Evolutionary conservation across 1,140 invertebrate genomes (phyloP), one percentile per base, ranked within the genome.

Genomic region (Eriocheir sinensis): DNA sequence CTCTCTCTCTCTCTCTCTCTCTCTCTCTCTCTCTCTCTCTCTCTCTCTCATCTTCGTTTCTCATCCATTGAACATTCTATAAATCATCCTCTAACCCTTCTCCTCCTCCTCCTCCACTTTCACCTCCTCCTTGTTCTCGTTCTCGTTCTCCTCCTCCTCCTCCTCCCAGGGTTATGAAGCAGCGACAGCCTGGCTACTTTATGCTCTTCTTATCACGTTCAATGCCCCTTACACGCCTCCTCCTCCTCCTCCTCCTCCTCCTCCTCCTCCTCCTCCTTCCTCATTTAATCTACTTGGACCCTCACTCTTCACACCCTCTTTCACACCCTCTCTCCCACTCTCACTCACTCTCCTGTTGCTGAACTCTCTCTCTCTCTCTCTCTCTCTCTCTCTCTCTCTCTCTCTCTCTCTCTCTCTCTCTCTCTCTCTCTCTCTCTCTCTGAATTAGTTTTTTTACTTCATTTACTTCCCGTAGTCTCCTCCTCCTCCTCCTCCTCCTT

Each of bases 1-100:
- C 34, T 86, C 34, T 86, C 40, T 86, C 83, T 86, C 83, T 86
- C 34, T 86, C 34, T 36, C 34, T 36, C 83, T 86, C 83, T 86
- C 40, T 41, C 83, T 86, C 83, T 36, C 34, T 86, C 83, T 34
- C 30, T 85, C 81, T 85, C 38, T 40, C 38, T 40, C 38, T 36
- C 81, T 86, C 83, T 38, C 83, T 86, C 34, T 36, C 34, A 27
- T n/a, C 27, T 86, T 34, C 30, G 36, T n/a, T 72, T n/a, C n/a
- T 15, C 12, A 72, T 15, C n/a, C 60, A 15, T 15, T 12, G 9
- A 86, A 38, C 8, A 34, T n/a, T 83, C n/a, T 32, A 12, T n/a
- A 32, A 2, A 21, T 41, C 21, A 38, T 6, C 8, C 27, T n/a
- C 83, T 34, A 40, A 21, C 40, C 12, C 36, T 32, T 83, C 15